Evolutionary conservation across 2,888 invertebrate genomes (phyloP).

Genomic region (Anticlea derivata): DNA sequence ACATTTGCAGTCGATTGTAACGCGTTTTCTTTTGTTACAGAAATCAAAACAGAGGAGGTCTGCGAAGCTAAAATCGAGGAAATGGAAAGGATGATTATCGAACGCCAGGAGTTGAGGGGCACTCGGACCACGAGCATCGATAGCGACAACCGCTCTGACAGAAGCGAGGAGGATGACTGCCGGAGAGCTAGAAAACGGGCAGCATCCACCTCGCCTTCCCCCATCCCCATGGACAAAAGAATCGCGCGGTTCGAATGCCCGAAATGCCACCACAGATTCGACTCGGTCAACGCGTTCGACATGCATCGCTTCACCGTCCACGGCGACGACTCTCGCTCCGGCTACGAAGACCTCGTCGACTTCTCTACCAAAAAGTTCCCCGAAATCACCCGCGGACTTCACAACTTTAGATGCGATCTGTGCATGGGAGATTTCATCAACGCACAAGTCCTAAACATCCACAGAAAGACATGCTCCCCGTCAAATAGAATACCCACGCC

Average conservation of each 20-base stretch:
- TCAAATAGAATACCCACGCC: constrained; percentile 72
- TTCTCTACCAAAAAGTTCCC: constrained; percentile 92
- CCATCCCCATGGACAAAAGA: constrained; percentile 68
- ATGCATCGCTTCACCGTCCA: constrained; percentile 88
- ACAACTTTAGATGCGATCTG: constrained; percentile 87
- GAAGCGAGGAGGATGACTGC: constrained; percentile 75
- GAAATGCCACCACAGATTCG: constrained; percentile 89
- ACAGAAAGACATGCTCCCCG: constrained; percentile 78
- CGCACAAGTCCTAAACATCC: constrained; percentile 86
- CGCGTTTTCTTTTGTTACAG: constrained; percentile 76
- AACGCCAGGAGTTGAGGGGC: constrained; percentile 59
- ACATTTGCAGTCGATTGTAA: constrained; percentile 69
- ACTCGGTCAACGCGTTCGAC: constrained; percentile 88
- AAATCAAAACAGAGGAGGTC: constrained; percentile 80
- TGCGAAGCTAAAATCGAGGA: constrained; percentile 74
- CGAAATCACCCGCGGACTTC: constrained; percentile 88
- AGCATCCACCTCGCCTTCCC: constrained; percentile 69
- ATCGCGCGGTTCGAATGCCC: constrained; percentile 85
- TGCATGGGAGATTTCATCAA: constrained; percentile 89
- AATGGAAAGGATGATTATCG: constrained; percentile 64
- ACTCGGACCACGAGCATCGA: constrained; percentile 77
- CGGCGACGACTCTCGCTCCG: constrained; percentile 82
- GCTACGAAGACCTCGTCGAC: constrained; percentile 91
- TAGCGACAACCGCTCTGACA: constrained; percentile 83
- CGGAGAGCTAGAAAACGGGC: constrained; percentile 68